Base-by-base conservation (phyloP, 2,888 invertebrate genomes). In the Mystacides longicornis region DNA sequence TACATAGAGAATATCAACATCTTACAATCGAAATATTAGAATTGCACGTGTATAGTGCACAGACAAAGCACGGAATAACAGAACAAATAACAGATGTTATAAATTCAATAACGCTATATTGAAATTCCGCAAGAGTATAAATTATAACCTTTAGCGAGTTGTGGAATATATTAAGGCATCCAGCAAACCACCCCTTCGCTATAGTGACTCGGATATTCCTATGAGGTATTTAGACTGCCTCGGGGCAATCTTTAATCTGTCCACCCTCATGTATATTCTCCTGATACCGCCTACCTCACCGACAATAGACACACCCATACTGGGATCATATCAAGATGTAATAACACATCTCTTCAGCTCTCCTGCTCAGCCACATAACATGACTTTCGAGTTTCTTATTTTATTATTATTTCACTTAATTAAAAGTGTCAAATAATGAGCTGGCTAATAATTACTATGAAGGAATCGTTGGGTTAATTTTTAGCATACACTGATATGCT, bases 241-340 rank as follows among this genome's bases (percentile, higher is more conserved):
- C 14, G 18, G 51, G 50, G 20, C n/a, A 18, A 50, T 51, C 51
- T 51, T 37, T 23, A 37, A 51, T 51, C 51, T 51, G 51, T 51
- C 51, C 51, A 51, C 51, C 51, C 42, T 22, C 51, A 23, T 42
- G 23, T 48, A 48, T 48, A 20, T 20, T 33, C 18, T 20, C 20
- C 51, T 27, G 37, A 37, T 37, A 37, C 51, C 51, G 43, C 51
- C 51, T 31, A 21, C 43, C 51, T 20, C 42, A 43, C 51, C 43
- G 43, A 23, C 50, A 50, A 27, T 20, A 33, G 51, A 37, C 51
- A 20, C 51, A 33, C 51, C 51, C 51, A 51, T 43, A 16, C 43
- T 37, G 42, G 23, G 22, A 48, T 42, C 51, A 43, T 48, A 48
- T 51, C 43, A 37, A 43, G 51, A 51, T 19, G 19, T 51, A 51